Percentiles rank a stretch among this genome's conserved stretches.
phyloP scores from a whole-genome alignment of 2,113 vertebrate genomes.

The Emydura subglobosa region DNA sequence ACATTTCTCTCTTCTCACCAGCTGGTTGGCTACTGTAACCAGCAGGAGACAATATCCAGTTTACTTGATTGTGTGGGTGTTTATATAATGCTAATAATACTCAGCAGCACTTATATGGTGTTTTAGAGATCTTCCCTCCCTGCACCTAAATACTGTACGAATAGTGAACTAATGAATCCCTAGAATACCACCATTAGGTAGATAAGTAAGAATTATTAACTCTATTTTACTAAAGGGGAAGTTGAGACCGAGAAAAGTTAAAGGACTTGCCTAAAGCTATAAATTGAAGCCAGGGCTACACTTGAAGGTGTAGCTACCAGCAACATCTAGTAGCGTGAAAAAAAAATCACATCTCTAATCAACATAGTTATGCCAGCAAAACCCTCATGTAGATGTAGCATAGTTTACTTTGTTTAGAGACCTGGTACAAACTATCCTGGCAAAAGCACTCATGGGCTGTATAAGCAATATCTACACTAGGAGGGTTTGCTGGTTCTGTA shows the following conservation, averaged over 20 bases:
- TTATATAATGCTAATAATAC: background rate
- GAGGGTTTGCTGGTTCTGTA: constrained; percentile 53
- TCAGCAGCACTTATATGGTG: rapidly evolving
- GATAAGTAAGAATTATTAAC: background rate
- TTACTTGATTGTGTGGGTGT: background rate
- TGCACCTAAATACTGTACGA: background rate
- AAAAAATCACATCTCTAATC: background rate
- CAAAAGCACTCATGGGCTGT: background rate
- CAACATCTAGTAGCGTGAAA: background rate
- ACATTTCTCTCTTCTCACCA: background rate
- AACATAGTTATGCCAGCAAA: background rate
- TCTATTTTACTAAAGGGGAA: background rate
- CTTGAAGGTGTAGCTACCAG: background rate
- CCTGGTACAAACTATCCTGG: background rate
- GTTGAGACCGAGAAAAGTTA: background rate
- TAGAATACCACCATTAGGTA: background rate
- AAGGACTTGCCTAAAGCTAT: background rate
- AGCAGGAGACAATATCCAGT: background rate
- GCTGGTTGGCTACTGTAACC: background rate
- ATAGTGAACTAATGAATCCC: background rate
- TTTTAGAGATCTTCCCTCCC: background rate
- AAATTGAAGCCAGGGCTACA: background rate
- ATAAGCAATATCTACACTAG: background rate
- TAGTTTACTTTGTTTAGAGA: constrained; percentile 39
- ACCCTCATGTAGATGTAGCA: background rate